Evolutionary conservation across 2,888 invertebrate species (phyloP).

Genomic region (Cosmopolites sordidus): DNA sequence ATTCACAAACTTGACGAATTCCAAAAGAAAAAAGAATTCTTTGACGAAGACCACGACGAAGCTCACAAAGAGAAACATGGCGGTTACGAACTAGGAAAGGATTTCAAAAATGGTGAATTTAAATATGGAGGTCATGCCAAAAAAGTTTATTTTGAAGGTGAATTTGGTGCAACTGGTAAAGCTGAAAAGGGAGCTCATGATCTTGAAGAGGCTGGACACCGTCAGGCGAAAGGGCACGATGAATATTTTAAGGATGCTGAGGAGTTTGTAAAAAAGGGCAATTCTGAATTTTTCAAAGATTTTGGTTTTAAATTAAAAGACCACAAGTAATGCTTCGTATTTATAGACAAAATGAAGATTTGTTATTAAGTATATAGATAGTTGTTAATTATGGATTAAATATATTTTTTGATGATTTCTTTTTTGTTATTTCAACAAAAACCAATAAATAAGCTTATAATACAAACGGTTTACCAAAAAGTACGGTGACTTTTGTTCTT

Average conservation of each 20-base stretch:
- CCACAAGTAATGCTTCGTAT: no score
- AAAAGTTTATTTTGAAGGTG: conserved; percentile 21
- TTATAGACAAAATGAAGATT: no score
- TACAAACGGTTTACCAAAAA: no score
- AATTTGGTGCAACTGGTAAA: conserved; percentile 69
- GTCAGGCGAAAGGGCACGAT: conserved; percentile 58
- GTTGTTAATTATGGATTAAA: no score
- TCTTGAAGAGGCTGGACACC: conserved; percentile 68
- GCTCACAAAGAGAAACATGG: conserved; percentile 74
- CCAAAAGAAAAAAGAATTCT: conserved; percentile 77
- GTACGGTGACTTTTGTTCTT: no score
- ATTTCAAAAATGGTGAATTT: conserved; percentile 20
- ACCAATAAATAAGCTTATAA: no score
- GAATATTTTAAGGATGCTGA: conserved; percentile 24
- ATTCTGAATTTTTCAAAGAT: conserved; percentile 10
- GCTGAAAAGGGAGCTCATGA: conserved; percentile 71
- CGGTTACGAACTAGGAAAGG: conserved; percentile 54
- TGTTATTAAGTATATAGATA: no score
- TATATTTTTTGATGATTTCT: no score
- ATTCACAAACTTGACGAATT: conserved; percentile 76
- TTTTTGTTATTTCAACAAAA: no score
- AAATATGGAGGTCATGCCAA: conserved; percentile 26
- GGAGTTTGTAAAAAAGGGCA: conserved; percentile 45
- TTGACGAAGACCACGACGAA: conserved; percentile 72
- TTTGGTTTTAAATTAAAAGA: conserved; percentile 7